These are phyloP conservation scores for Caenorhabditis plicata DNA, from an alignment of 2,888 invertebrate genomes.

Conservation along the genomic window DNA sequence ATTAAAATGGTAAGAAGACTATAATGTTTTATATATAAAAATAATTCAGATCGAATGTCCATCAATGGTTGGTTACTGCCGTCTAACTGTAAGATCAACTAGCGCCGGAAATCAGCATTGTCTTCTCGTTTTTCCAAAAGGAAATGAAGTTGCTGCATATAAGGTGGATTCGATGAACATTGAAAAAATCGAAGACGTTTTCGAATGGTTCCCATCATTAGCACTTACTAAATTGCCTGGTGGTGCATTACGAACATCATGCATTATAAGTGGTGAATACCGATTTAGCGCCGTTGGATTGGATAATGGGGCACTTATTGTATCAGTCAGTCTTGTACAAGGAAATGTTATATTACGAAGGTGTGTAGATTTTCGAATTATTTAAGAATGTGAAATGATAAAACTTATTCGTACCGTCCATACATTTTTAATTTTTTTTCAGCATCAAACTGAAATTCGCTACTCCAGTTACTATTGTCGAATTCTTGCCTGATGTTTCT, in stretches of 20 bases:
- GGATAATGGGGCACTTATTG: constrained; percentile 25
- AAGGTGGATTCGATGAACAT: constrained; percentile 13
- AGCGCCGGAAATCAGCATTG: constrained; percentile 24
- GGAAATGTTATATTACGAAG: constrained; percentile 29
- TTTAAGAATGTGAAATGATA: not conserved
- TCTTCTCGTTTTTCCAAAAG: constrained; percentile 20
- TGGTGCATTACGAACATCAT: constrained; percentile 16
- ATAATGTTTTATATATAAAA: not conserved
- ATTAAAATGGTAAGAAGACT: constrained; percentile 6
- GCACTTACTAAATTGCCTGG: constrained; percentile 26
- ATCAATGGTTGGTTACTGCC: constrained; percentile 25
- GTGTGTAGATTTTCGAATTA: constrained; percentile 1
- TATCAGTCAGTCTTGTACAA: constrained; percentile 25
- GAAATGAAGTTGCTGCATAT: constrained; percentile 21
- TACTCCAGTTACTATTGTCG: constrained; percentile 23
- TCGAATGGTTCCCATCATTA: constrained; percentile 31
- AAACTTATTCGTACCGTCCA: not conserved
- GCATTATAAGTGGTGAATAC: constrained; percentile 11
- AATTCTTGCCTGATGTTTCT: constrained; percentile 24
- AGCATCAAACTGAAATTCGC: constrained; percentile 25
- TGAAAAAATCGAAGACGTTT: constrained; percentile 22
- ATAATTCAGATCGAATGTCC: constrained; percentile 8
- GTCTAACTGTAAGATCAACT: constrained; percentile 18
- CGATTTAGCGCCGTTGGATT: constrained; percentile 31
- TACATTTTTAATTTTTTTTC: constrained; percentile 3